Conservation (phyloP, 2,888 invertebrate genomes). For the Volucella bombylans region DNA sequence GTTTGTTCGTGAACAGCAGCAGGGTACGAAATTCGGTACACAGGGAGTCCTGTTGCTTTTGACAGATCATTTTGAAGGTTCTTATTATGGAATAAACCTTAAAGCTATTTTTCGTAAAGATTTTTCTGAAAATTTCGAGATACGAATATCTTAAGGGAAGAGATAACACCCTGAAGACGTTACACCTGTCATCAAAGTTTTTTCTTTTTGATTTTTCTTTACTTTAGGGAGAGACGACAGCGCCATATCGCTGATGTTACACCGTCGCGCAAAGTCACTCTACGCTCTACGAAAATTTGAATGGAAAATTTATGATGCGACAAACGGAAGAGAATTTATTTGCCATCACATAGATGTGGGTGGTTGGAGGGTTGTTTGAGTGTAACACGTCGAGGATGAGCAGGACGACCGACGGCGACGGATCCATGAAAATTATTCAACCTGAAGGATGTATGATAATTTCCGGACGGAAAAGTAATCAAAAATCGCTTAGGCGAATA, state of each 20-base stretch:
- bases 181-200: constrained; percentile 60
- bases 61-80: constrained; percentile 21
- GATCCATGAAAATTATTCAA: constrained; percentile 82
- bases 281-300: constrained; percentile 56
- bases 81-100: background rate
- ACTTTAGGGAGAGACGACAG: background rate
- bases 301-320: constrained; percentile 74
- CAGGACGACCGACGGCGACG: constrained; percentile 62
- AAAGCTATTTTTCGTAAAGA: constrained; percentile 1
- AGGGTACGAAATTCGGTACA: too few species aligned
- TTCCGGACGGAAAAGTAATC: constrained; percentile 83
- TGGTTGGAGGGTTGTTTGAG: background rate
- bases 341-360: constrained; percentile 61
- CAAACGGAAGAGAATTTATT: constrained; percentile 73
- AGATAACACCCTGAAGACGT: background rate
- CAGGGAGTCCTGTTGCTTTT: constrained; percentile 31
- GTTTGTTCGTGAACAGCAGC: constrained; percentile 9
- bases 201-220: constrained; percentile 9
- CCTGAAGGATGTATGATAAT: constrained; percentile 83
- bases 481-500: constrained; percentile 82
- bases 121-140: background rate
- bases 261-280: constrained; percentile 47
- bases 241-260: constrained; percentile 64
- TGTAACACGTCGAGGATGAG: constrained; percentile 40
- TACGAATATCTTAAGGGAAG: background rate